Percentiles rank a stretch among this genome's conserved stretches.
Evolutionary conservation across 2,888 invertebrate species (phyloP).

Genomic region (Drosophila multiciliata): DNA sequence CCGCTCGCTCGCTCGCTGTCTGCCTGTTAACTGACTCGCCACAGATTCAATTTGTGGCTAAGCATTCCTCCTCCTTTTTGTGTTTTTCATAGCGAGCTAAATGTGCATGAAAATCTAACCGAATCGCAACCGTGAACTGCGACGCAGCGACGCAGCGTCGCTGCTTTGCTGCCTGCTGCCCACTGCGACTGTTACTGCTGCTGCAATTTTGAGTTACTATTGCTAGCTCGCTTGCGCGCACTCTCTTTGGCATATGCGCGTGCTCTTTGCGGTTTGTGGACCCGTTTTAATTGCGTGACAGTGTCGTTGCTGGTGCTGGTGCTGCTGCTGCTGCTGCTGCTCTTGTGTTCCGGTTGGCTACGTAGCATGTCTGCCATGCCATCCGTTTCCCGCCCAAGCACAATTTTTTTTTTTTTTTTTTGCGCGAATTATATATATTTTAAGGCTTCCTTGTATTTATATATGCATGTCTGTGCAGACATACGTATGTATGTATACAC

Average conservation of each 20-base stretch:
- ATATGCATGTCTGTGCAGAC: background rate
- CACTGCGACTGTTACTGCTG: background rate
- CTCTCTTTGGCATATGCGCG: conserved; percentile 15
- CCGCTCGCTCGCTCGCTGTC: conserved; percentile 14
- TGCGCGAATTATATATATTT: background rate
- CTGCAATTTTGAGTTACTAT: conserved; percentile 36
- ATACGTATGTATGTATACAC: background rate
- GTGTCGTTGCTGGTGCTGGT: conserved; percentile 10
- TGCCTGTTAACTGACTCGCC: conserved; percentile 67
- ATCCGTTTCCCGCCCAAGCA: conserved; percentile 10
- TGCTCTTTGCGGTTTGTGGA: conserved; percentile 45
- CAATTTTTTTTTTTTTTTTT: background rate
- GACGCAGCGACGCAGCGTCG: conserved; percentile 29
- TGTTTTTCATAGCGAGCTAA: conserved; percentile 71
- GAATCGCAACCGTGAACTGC: conserved; percentile 53
- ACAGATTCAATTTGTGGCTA: conserved; percentile 75
- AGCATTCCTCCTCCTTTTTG: conserved; percentile 76
- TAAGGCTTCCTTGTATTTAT: background rate
- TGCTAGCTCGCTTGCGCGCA: conserved; percentile 50
- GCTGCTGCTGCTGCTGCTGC: conserved; percentile 1
- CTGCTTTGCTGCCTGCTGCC: conserved; percentile 20
- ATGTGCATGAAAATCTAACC: conserved; percentile 78
- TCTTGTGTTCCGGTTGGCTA: conserved; percentile 84
- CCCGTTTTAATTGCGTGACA: conserved; percentile 64
- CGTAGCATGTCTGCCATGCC: conserved; percentile 28